Conservation (phyloP, 2,888 invertebrate genomes). For the Nysson spinosus region DNA sequence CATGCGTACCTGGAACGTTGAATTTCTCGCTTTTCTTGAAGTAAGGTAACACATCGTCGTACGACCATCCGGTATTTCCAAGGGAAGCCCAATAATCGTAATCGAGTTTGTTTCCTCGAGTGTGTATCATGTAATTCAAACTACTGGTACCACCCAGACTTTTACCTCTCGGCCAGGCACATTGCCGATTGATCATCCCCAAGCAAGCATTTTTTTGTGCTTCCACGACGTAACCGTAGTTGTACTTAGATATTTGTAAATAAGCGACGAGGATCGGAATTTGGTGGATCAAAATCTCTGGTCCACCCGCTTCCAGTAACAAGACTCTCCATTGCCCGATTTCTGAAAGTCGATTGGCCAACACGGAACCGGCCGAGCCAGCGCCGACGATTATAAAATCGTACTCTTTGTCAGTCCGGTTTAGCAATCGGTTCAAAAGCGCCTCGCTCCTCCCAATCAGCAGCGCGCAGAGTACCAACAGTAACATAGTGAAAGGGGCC, state of each 20-base stretch:
- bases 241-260: constrained; percentile 81
- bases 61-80: constrained; percentile 70
- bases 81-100: constrained; percentile 66
- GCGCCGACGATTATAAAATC: constrained; percentile 85
- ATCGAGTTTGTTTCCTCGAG: constrained; percentile 65
- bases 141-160: constrained; percentile 71
- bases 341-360: constrained; percentile 85
- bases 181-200: constrained; percentile 85
- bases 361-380: constrained; percentile 84
- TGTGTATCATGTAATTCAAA: constrained; percentile 74
- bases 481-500: no score
- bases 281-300: constrained; percentile 80
- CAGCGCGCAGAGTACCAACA: no score
- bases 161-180: constrained; percentile 83
- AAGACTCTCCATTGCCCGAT: constrained; percentile 81
- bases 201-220: constrained; percentile 82
- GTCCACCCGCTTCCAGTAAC: constrained; percentile 82
- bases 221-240: constrained; percentile 86
- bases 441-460: no score
- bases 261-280: constrained; percentile 81
- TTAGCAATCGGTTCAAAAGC: constrained; percentile 55
- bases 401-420: constrained; percentile 77
- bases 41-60: constrained; percentile 65
- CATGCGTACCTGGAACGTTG: constrained; percentile 58
- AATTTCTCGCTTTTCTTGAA: constrained; percentile 67